These are phyloP conservation scores for Strigamia crassipes DNA, from an alignment of 2,888 invertebrate genomes.

Conservation along the genomic window DNA sequence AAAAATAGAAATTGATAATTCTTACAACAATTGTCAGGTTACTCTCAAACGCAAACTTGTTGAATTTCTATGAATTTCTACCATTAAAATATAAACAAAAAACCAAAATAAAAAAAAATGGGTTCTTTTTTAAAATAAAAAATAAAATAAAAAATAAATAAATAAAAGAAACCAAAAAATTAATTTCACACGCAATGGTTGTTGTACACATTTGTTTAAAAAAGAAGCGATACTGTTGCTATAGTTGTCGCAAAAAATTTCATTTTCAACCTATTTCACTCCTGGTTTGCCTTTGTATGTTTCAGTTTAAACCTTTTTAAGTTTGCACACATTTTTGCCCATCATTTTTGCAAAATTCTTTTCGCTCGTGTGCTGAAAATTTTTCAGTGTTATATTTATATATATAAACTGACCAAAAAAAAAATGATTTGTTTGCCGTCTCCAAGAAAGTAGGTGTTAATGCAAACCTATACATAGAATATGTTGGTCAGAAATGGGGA, in stretches of 20 bases:
- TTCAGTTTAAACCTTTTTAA: not conserved
- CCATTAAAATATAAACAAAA: not conserved
- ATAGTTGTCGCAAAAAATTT: constrained; percentile 6
- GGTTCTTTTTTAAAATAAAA: no score
- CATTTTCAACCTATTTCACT: constrained; percentile 5
- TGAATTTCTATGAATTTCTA: no score
- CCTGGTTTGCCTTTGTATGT: constrained; percentile 9
- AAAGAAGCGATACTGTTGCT: not conserved
- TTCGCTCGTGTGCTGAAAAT: constrained; percentile 1
- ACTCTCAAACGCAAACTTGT: no score
- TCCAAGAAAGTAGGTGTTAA: constrained; percentile 5
- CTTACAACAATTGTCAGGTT: no score
- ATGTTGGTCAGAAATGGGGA: constrained; percentile 33
- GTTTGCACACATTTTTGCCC: constrained; percentile 33
- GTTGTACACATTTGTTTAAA: not conserved
- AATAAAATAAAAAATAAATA: not conserved
- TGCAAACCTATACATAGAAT: constrained; percentile 8
- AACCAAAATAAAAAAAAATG: not conserved
- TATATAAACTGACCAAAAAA: constrained; percentile 27
- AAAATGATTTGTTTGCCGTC: constrained; percentile 3
- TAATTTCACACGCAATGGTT: not conserved
- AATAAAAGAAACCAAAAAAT: not conserved
- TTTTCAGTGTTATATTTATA: not conserved
- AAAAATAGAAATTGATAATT: not conserved
- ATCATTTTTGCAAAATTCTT: not conserved